Base-by-base conservation (phyloP, 2,888 invertebrate species). In the Eristalinus aeneus region DNA sequence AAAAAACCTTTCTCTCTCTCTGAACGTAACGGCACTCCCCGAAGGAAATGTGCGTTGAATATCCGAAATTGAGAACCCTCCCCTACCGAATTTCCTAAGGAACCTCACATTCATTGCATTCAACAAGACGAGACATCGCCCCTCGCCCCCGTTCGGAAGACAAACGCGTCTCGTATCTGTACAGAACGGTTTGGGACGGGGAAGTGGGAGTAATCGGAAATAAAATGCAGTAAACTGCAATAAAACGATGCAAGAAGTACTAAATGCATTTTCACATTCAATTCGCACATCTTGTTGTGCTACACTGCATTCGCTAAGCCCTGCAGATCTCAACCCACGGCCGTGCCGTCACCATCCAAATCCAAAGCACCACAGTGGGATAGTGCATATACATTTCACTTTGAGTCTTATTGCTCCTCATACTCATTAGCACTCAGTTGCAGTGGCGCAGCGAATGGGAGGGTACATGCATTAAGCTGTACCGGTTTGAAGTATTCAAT, bases 341-440 rank as follows among this genome's bases (percentile, higher is more conserved):
- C 36, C 36, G 63, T 20, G 22, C 22, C 23, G 16, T 36, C 27
- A 3, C 56, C 23, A n/a, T 34, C 34, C n/a, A 8, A 22, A 58
- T 34, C 0, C 20, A 22, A 23, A 12, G 61, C 12, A 22, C 8
- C 53, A 22, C 31, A 20, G 31, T 1, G 39, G 39, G 39, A 39
- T 39, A n/a, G 39, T 1, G 4, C 39, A 68, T 63, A 56, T 27
- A 76, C 11, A 34, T 63, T 63, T 11, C 20, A 12, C 23, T 34
- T 9, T 72, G 46, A 67, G 75, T 79, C 67, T 61, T 68, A 75
- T 67, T 71, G 63, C 72, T 76, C 39, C n/a, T 39, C 56, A 46
- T 72, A 75, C 67, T 84, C 60, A 84, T 84, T 76, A 84, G 84
- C 75, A 80, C 80, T 84, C 74, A 79, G 75, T 72, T 84, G 75